phyloP scores from a whole-genome alignment of 2,113 vertebrate species.

The Mesoclemmys tuberculata region DNA sequence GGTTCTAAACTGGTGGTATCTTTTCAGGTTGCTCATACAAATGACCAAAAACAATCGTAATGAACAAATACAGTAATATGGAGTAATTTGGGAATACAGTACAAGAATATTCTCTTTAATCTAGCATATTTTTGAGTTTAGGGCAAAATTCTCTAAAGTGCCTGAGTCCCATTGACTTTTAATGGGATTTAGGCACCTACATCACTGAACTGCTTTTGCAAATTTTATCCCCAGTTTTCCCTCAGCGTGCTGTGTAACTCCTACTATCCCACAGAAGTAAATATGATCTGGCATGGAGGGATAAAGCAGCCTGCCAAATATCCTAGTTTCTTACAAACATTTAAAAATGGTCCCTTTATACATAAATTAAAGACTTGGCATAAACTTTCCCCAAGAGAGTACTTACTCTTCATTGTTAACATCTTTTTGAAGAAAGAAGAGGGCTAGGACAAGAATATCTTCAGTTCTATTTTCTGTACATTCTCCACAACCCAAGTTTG shows the following conservation, averaged over 20 bases:
- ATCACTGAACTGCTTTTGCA: constrained; percentile 35
- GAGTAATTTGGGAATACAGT: background rate
- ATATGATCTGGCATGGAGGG: background rate
- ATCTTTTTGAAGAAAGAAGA: background rate
- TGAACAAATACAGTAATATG: background rate
- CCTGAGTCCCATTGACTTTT: constrained; percentile 25
- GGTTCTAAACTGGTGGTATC: background rate
- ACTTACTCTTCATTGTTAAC: constrained; percentile 31
- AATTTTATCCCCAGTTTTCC: constrained; percentile 12
- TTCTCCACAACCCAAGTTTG: constrained; percentile 17
- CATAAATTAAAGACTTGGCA: constrained; percentile 66
- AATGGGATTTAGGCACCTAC: constrained; percentile 29
- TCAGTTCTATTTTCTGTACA: constrained; percentile 22
- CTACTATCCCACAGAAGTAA: constrained; percentile 53
- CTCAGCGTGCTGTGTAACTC: constrained; percentile 40
- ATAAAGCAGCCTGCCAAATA: constrained; percentile 59
- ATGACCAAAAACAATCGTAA: background rate
- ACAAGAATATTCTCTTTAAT: background rate
- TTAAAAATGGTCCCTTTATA: constrained; percentile 21
- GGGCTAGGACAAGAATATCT: constrained; percentile 41
- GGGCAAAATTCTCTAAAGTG: constrained; percentile 13
- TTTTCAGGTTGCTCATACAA: constrained; percentile 17
- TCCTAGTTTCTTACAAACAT: constrained; percentile 60
- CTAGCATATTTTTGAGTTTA: background rate
- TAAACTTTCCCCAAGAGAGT: constrained; percentile 12